Evolutionary conservation across 2,113 vertebrate species (phyloP).

Genomic region (Pontoporia blainvillei): DNA sequence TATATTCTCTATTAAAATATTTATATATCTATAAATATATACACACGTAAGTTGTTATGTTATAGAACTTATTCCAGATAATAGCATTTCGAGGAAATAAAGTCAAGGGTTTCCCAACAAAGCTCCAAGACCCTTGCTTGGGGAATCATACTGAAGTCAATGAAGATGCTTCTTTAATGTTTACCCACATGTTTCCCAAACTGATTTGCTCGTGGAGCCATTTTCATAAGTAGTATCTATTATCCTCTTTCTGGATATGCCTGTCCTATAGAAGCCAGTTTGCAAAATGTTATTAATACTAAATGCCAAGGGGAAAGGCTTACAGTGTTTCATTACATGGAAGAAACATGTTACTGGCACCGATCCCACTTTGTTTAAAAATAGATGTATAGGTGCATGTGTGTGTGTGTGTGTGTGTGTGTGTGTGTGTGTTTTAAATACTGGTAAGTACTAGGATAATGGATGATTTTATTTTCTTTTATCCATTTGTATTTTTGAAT

Average conservation of each 20-base stretch:
- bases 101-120: not conserved
- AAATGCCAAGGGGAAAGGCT: not conserved
- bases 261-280: not conserved
- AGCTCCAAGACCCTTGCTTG: not conserved
- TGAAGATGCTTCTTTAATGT: not conserved
- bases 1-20: not conserved
- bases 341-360: not conserved
- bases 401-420: not conserved
- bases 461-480: not conserved
- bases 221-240: not conserved
- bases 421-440: not conserved
- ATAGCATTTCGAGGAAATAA: constrained; percentile 1
- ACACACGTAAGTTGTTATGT: not conserved
- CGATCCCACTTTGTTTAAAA: not conserved
- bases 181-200: not conserved
- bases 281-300: not conserved
- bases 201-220: not conserved
- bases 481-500: not conserved
- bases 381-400: not conserved
- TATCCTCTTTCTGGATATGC: not conserved
- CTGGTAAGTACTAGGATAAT: not conserved
- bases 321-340: constrained; percentile 1
- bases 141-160: not conserved
- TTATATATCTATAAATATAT: not conserved
- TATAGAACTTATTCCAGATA: not conserved